Evolutionary conservation across 2,797 vertebrate genomes (phyloP).

Genomic region (Pogonophryne albipinna): DNA sequence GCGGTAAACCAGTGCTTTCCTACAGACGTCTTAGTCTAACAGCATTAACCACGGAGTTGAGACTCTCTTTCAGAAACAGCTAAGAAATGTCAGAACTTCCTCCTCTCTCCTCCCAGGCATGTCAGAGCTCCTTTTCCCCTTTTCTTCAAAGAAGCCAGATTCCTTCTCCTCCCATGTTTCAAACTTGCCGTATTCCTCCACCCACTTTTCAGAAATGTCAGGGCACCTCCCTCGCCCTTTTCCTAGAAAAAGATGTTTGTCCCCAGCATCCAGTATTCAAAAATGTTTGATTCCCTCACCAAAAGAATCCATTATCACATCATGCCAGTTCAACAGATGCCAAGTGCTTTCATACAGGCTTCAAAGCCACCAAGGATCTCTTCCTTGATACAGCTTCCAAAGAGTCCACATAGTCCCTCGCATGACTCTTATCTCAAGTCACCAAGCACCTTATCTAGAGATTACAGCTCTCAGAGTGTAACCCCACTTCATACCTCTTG

Average conservation of each 20-base stretch:
- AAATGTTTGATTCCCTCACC: conserved; percentile 38
- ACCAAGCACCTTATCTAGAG: conserved; percentile 50
- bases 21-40: conserved; percentile 57
- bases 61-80: conserved; percentile 56
- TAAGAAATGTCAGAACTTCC: conserved; percentile 71
- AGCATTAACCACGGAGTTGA: conserved; percentile 64
- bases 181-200: conserved; percentile 66
- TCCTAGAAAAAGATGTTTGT: conserved; percentile 35
- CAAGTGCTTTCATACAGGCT: conserved; percentile 45
- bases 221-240: conserved; percentile 40
- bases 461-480: conserved; percentile 45
- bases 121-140: conserved; percentile 61
- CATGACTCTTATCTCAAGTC: conserved; percentile 58
- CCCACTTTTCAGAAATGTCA: conserved; percentile 66
- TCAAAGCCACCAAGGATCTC: conserved; percentile 43
- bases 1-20: conserved; percentile 25
- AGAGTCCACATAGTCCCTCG: conserved; percentile 29
- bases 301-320: conserved; percentile 38
- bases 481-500: conserved; percentile 33
- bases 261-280: conserved; percentile 28
- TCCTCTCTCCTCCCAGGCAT: conserved; percentile 64
- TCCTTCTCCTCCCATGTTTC: conserved; percentile 67
- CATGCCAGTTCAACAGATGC: conserved; percentile 44
- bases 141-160: conserved; percentile 71
- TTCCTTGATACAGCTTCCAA: conserved; percentile 55